Evolutionary conservation across 2,113 vertebrate species (phyloP), one percentile per base, ranked within the genome.

Genomic region (Nothobranchius furzeri): DNA sequence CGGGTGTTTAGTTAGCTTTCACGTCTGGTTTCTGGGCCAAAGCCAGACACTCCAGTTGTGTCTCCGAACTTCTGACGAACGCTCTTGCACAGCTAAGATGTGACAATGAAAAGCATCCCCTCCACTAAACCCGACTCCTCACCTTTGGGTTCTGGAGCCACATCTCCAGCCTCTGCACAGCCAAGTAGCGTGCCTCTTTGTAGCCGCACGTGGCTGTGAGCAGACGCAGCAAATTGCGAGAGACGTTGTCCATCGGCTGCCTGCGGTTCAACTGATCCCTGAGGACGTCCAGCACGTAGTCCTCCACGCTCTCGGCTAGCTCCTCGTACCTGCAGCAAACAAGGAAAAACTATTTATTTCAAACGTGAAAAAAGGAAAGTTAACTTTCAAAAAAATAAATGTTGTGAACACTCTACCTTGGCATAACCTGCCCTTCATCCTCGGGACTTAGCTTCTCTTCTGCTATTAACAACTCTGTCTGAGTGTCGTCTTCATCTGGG

Each of bases 111-210:
- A 40, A 8, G 37, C 37, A 40, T 40, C 6, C 37, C 3, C 37
- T 1, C 6, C 6, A 40, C 1, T 40, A 40, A 6, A 4, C 6
- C 6, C 37, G 2, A 43, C 8, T 7, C 35, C 84, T 87, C 70
- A 97, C 98, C 94, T 99, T 99, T n/a, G 97, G 98, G 78, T 99
- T 99, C 90, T 99, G 98, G 76, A 99, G 92, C 98, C 98, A 99
- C 96, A 98, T 98, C 90, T 99, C 98, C 73, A 99, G 93, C 60
- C 94, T 92, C 88, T 99, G 98, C 63, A 99, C 96, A 0, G 96
- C 91, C 95, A 98, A 95, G 36, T 96, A 93, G 1, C 97, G 94
- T 3, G 96, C 95, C 61, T 99, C 97, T 81, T 96, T 97, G 90
- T 95, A 99, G 66, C 98, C 98, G 0, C 96, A 99, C 12, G 97